Evolutionary conservation across 2,113 vertebrate genomes (phyloP), one percentile per base, ranked within the genome.

Genomic region (Pyxicephalus adspersus): DNA sequence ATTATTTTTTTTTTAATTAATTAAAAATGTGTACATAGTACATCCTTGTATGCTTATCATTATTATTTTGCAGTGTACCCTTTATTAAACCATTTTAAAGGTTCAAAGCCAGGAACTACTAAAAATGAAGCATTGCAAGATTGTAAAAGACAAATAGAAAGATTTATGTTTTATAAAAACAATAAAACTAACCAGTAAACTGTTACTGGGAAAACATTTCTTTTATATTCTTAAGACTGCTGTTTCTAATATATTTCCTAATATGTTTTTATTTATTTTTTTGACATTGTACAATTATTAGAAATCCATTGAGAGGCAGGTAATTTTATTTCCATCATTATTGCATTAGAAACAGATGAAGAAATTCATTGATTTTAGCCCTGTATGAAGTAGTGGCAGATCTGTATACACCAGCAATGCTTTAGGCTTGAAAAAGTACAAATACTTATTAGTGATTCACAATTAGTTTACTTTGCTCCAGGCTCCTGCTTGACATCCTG

Each of bases 341-440:
- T 60, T 60, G 58, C 29, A 74, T 34, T 74, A 57, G n/a, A 60
- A 60, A 34, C 26, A 23, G 58, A 74, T 60, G 31, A 74, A 34
- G 71, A 74, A 60, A 5, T 18, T 60, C 31, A 74, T 74, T 74
- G 71, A 74, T 74, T 74, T 74, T 13, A n/a, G n/a, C 22, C 19
- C 17, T 23, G 38, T 31, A 54, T 58, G 29, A 58, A 74, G 71
- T 38, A 38, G n/a, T 18, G 17, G 23, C 28, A 29, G 58, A 16
- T 58, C 70, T 58, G 23, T 34, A 5, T 2, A 57, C 29, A n/a
- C 20, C 18, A 58, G 11, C 34, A 15, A 15, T 38, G 71, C n/a
- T 74, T 25, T 60, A 15, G n/a, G 29, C 54, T n/a, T 23, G 28
- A 38, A 74, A n/a, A 54, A 58, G 34, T 19, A 22, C 26, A 38